Base-by-base conservation (phyloP, 2,888 invertebrate genomes). In the Eurois occulta region DNA sequence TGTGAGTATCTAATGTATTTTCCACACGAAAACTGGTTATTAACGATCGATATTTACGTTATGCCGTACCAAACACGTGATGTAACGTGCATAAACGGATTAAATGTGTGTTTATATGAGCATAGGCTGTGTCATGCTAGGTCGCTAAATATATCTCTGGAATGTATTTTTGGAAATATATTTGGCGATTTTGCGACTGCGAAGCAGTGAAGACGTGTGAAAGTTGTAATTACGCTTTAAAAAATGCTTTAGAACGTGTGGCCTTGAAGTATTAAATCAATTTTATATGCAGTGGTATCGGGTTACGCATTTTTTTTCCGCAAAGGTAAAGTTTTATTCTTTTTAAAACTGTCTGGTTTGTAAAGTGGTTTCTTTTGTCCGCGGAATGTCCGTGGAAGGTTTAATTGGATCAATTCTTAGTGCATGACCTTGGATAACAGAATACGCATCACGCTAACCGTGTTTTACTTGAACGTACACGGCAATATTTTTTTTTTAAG, bases 151-250 rank as follows among this genome's bases (percentile, higher is more conserved):
- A 96, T 96, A 96, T 91, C 92, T 89, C 92, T 89, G 92, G 88
- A 91, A 90, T 92, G 92, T 96, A 95, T 95, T 96, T 96, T 94
- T 91, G 94, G 95, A 92, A 91, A 89, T 94, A 92, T 93, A 95
- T 95, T 95, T 95, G 93, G 94, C 94, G 93, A 94, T 93, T 95
- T 95, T 92, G 95, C 94, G 91, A 92, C 92, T 92, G 93, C 88
- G 91, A 92, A 92, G 88, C 92, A 90, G 90, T 93, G 94, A 93
- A 94, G 93, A 93, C 91, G 93, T 93, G 94, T 93, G 95, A 95
- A 95, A 96, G 95, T 95, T 93, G 87, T 92, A 89, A 92, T 93
- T 93, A 89, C 91, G 91, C 91, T 86, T 87, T 28, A 87, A 89
- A 92, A 77, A 89, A 86, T 84, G 84, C 84, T 82, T 76, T 80